Base-by-base conservation (phyloP, 2,888 invertebrate species). In the Megalurothrips usitatus region DNA sequence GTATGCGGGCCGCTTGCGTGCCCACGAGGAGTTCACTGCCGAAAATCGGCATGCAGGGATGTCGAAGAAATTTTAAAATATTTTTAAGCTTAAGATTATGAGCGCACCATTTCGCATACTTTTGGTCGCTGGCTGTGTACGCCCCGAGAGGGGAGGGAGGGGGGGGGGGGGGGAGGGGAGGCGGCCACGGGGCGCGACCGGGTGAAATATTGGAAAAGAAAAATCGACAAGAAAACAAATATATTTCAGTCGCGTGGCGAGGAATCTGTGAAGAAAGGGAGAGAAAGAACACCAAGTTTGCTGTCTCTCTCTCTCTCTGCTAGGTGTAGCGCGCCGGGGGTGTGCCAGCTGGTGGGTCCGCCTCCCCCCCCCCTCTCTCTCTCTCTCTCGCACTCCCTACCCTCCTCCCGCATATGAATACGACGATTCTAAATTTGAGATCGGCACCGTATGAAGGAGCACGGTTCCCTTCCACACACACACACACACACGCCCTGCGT, bases 371-470 rank as follows among this genome's bases (percentile, higher is more conserved):
- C 34, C 34, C 34, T n/a, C n/a, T n/a, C n/a, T n/a, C n/a, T n/a
- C n/a, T n/a, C n/a, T n/a, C n/a, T n/a, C n/a, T n/a, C n/a, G n/a
- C 34, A 43, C 52, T 52, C 52, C 52, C 58, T 17, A 19, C 58
- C 58, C 58, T 2, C 68, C 68, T 26, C 68, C 23, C 26, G 10
- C 68, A 75, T 75, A 75, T 75, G 68, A 75, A 75, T 75, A 75
- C 68, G 34, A 43, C 34, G 68, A 75, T 75, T 75, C 68, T 75
- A 75, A 75, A 75, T 75, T 75, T 75, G 68, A 75, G 68, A 75
- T 75, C 68, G 68, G 68, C 68, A 75, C 68, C 68, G 68, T 75
- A 75, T 75, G 26, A 75, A 75, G 12, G 26, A 14, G 58, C 17
- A 4, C 58, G 34, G 34, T 6, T 43, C 34, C 34, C 34, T 43